These are phyloP conservation scores for Drosophila ironensis DNA, from an alignment of 1,140 invertebrate species.

Conservation along the genomic window DNA sequence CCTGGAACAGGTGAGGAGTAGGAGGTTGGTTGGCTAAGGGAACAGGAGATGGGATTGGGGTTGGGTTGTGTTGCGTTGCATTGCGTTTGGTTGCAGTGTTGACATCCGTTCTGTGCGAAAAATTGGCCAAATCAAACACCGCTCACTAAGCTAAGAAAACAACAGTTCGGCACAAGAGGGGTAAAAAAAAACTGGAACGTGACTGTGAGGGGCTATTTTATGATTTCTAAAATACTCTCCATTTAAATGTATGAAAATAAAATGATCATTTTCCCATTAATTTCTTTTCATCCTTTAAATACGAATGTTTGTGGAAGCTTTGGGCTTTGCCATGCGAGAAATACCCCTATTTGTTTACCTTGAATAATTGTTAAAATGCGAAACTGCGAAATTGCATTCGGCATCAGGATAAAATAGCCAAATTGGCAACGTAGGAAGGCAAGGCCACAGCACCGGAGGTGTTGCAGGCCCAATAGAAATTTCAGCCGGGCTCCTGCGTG, in stretches of 20 bases:
- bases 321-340: too few species aligned
- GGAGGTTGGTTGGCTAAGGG: not conserved
- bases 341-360: too few species aligned
- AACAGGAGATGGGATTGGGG: not conserved
- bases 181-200: not conserved
- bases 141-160: not conserved
- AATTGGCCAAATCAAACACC: not conserved
- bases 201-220: not conserved
- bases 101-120: not conserved
- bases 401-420: conserved; percentile 22
- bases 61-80: too few species aligned
- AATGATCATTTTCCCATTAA: not conserved
- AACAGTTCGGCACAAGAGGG: too few species aligned
- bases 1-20: conserved; percentile 28
- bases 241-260: not conserved
- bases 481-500: conserved; percentile 29
- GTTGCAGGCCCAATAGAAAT: too few species aligned
- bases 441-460: conserved; percentile 31
- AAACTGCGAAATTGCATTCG: too few species aligned
- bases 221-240: not conserved
- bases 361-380: too few species aligned
- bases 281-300: not conserved
- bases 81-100: conserved; percentile 16
- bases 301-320: too few species aligned
- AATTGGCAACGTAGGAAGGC: not conserved